Base-by-base conservation (phyloP, 2,113 vertebrate genomes). In the Leptosomus discolor region DNA sequence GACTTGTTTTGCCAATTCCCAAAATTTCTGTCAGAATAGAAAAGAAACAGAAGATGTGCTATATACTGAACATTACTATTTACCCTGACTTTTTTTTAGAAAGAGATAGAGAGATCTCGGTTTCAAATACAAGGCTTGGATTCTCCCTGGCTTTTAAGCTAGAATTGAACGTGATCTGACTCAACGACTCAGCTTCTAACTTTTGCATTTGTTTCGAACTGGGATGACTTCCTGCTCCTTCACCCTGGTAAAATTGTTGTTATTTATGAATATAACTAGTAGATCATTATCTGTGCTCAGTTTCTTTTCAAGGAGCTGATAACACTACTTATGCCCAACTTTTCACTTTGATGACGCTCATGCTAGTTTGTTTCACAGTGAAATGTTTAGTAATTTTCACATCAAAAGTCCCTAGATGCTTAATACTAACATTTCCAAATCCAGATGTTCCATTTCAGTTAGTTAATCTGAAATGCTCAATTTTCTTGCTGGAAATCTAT, bases 1-100 rank as follows among this genome's bases (percentile, higher is more conserved):
- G 91, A 99, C 99, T 97, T 99, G 99, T 94, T 99, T 99, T 92
- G 99, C 99, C 57, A 99, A 30, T 87, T 99, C 99, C 99, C 99
- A 99, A 97, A 99, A 99, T 99, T 99, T 99, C 99, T 99, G 91
- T 50, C 88, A 97, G 81, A 70, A 70, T 41, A 96, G 11, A 81
- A 84, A 30, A 41, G 22, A 48, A 80, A 84, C 36, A 51, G 41
- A 81, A 57, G 39, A 83, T 15, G 4, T 30, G 36, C 19, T 73
- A 57, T 22, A 36, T 11, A 39, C 12, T 53, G 37, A 54, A 27
- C 18, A 46, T 14, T 15, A 46, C 9, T 43, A 39, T 43, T 67
- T 46, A 64, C 12, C 23, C 30, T 21, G 17, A 75, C 37, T 2
- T 19, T 14, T 56, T 63, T 46, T 86, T 48, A 3, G 18, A 24